Evolutionary conservation across 2,797 vertebrate genomes (phyloP).

Genomic region (Leucoraja ocellata): DNA sequence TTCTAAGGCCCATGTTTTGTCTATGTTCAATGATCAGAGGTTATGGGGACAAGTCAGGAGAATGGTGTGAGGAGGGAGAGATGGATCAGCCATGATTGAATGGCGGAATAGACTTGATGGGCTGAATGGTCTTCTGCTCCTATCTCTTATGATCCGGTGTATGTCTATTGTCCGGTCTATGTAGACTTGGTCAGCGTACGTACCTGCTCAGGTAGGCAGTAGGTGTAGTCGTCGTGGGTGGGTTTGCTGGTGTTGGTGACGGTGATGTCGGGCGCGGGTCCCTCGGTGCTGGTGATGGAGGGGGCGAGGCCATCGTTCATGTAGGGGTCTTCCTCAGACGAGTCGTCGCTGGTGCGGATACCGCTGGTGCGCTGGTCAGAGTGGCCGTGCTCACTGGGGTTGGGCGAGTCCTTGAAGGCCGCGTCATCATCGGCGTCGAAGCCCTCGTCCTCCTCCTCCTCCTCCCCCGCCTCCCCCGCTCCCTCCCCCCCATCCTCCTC

Average conservation of each 20-base stretch:
- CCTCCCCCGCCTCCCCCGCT: conserved; percentile 74
- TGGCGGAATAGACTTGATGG: too few species aligned
- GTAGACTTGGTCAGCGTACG: conserved; percentile 39
- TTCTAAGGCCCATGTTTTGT: too few species aligned
- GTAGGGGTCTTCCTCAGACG: conserved; percentile 91
- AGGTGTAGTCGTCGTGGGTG: conserved; percentile 65
- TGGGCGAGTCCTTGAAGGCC: conserved; percentile 84
- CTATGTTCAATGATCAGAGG: too few species aligned
- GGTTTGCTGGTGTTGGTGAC: conserved; percentile 53
- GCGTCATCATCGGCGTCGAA: conserved; percentile 87
- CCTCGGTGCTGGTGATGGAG: conserved; percentile 50
- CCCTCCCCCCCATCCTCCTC: conserved; percentile 89
- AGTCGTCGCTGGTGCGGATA: conserved; percentile 93
- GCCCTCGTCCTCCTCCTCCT: conserved; percentile 86
- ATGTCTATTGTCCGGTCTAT: too few species aligned
- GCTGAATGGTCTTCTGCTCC: too few species aligned
- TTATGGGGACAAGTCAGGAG: too few species aligned
- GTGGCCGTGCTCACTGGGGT: conserved; percentile 88
- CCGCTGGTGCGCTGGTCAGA: conserved; percentile 93
- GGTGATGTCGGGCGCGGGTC: conserved; percentile 53
- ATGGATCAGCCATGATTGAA: too few species aligned
- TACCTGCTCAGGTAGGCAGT: conserved; percentile 64
- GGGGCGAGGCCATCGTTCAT: conserved; percentile 78
- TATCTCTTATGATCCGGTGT: too few species aligned
- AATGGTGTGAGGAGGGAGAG: too few species aligned